Conservation (phyloP, 2,888 invertebrate genomes). For the Apodemia mormo region DNA sequence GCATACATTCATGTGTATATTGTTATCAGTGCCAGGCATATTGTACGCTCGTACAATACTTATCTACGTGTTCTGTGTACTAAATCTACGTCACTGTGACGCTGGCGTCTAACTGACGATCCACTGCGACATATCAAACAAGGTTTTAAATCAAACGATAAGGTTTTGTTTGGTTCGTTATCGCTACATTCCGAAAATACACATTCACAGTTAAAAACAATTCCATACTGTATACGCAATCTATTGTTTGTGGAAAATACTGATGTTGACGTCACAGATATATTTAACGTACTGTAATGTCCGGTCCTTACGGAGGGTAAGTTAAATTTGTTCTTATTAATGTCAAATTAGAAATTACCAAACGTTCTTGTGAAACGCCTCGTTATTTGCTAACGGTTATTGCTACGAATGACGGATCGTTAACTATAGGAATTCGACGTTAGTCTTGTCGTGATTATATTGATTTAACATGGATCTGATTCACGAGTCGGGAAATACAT, state of each 20-base stretch:
- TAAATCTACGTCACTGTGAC: slow-evolving; percentile 47
- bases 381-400: too few relatives aligned
- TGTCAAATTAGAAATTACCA: too few relatives aligned
- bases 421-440: too few relatives aligned
- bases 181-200: slow-evolving; percentile 9
- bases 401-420: too few relatives aligned
- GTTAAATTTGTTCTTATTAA: too few relatives aligned
- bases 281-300: too few relatives aligned
- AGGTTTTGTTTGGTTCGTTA: slow-evolving; percentile 13
- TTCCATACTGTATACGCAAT: neutral
- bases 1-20: slow-evolving; percentile 23
- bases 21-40: slow-evolving; percentile 35
- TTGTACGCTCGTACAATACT: slow-evolving; percentile 37
- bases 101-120: slow-evolving; percentile 41
- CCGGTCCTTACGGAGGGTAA: too few relatives aligned
- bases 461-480: too few relatives aligned
- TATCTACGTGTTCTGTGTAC: slow-evolving; percentile 44
- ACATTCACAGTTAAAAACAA: slow-evolving; percentile 7
- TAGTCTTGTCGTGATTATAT: too few relatives aligned
- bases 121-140: slow-evolving; percentile 26
- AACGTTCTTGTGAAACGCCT: too few relatives aligned
- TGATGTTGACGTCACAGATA: too few relatives aligned
- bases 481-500: too few relatives aligned
- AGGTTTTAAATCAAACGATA: slow-evolving; percentile 28
- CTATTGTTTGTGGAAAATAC: neutral